A percentile compares a stretch with the other conserved stretches of the same genome.
These are phyloP conservation scores for Sturnira hondurensis DNA, from an alignment of 2,113 vertebrate species.

Conservation along the genomic window DNA sequence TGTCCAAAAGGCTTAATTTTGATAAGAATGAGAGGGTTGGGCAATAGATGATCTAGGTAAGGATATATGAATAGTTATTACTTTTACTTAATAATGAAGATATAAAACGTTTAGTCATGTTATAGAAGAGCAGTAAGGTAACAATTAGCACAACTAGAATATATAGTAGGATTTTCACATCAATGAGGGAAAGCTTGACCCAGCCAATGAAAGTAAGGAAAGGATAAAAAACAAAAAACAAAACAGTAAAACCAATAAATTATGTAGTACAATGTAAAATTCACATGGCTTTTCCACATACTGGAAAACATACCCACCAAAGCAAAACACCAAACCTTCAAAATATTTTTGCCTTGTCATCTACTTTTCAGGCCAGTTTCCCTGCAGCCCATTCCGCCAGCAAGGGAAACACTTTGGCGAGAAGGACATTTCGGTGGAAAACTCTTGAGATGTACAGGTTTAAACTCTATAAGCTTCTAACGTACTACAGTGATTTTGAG, in stretches of 20 bases:
- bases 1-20: not conserved
- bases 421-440: not conserved
- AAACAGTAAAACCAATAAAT: not conserved
- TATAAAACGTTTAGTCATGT: not conserved
- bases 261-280: not conserved
- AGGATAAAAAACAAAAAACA: not conserved
- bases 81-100: not conserved
- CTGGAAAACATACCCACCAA: not conserved
- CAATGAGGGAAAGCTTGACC: not conserved
- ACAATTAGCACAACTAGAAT: not conserved
- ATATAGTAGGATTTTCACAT: not conserved
- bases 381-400: not conserved
- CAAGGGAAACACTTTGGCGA: not conserved
- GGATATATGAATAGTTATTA: not conserved
- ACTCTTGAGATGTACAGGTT: not conserved
- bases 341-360: not conserved
- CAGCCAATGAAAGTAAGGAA: not conserved
- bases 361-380: not conserved
- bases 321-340: not conserved
- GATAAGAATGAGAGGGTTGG: not conserved
- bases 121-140: not conserved
- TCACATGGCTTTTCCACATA: not conserved
- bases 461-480: not conserved
- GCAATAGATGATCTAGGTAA: not conserved
- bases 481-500: not conserved